Base-by-base conservation (phyloP, 2,797 vertebrate species). In the Spatula versicolor region DNA sequence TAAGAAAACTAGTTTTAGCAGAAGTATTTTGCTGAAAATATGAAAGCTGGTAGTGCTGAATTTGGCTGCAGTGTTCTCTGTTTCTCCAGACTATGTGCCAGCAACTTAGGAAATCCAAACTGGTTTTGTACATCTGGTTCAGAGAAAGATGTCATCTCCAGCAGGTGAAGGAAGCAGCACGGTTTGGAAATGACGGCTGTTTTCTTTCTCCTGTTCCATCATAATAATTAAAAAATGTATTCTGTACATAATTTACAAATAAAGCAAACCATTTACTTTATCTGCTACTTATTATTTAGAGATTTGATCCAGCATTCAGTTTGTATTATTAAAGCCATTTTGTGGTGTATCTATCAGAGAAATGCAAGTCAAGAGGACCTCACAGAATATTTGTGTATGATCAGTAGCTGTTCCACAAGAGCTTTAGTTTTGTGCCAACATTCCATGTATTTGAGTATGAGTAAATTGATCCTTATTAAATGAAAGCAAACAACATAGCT, bases 371-470 rank as follows among this genome's bases (percentile, higher is more conserved):
- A 22, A 85, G 91, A 79, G 96, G 96, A 97, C 97, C 93, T 96
- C 96, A 96, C 76, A 6, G 94, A 96, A 78, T 91, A 94, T 96
- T 93, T 85, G 95, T 96, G 91, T 96, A 95, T 84, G 95, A 93
- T 82, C 35, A 92, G 96, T 96, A 97, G 95, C 92, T 97, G 96
- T 97, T 97, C 97, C 97, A 97, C 95, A 95, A 96, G 95, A 97
- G 97, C 98, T 98, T 97, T 97, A 96, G 96, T 97, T 97, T 93
- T 98, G 98, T 98, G 98, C 98, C 97, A 98, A 98, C 98, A 98
- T 98, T 98, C 98, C 98, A 97, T 97, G 96, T 98, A 97, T 98
- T 98, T 97, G 96, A 97, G 88, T 96, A 88, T 93, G 87, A 97
- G 96, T 97, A 95, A 97, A 96, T 26, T 80, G 87, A 97, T 98